A percentile compares a stretch with the other conserved stretches of the same genome.
Conservation (phyloP, 2,888 invertebrate genomes). For the Diaperis boleti region DNA sequence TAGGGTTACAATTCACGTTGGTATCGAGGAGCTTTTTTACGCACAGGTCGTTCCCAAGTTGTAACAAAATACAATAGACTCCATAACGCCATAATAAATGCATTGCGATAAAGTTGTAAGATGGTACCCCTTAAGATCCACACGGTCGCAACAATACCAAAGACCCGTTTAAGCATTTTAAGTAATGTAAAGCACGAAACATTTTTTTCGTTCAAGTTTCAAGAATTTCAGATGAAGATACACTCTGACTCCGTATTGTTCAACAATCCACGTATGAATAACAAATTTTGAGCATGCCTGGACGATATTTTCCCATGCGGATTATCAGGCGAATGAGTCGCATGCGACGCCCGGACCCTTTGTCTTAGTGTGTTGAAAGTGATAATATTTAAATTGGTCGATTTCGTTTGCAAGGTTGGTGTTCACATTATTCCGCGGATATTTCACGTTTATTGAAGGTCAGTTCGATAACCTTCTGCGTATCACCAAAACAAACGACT, state of each 20-base stretch:
- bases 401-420: slow-evolving; percentile 46
- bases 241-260: slow-evolving; percentile 61
- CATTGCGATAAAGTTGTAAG: slow-evolving; percentile 52
- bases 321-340: slow-evolving; percentile 22
- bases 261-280: slow-evolving; percentile 59
- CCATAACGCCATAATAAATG: slow-evolving; percentile 46
- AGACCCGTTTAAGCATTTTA: slow-evolving; percentile 51
- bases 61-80: slow-evolving; percentile 41
- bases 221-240: slow-evolving; percentile 62
- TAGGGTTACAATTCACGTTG: too few species aligned
- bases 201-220: slow-evolving; percentile 54
- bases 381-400: slow-evolving; percentile 55
- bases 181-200: slow-evolving; percentile 58
- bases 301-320: slow-evolving; percentile 18
- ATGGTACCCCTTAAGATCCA: slow-evolving; percentile 48
- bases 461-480: slow-evolving; percentile 54
- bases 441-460: slow-evolving; percentile 54
- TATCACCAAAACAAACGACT: slow-evolving; percentile 39
- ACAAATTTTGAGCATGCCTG: slow-evolving; percentile 51
- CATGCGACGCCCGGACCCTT: slow-evolving; percentile 22
- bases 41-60: slow-evolving; percentile 19
- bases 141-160: slow-evolving; percentile 52
- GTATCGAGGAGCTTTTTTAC: not conserved
- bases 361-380: slow-evolving; percentile 35
- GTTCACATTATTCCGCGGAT: slow-evolving; percentile 51